Evolutionary conservation across 2,113 vertebrate species (phyloP), one percentile per base, ranked within the genome.

Genomic region (Nothocercus nigrocapillus): DNA sequence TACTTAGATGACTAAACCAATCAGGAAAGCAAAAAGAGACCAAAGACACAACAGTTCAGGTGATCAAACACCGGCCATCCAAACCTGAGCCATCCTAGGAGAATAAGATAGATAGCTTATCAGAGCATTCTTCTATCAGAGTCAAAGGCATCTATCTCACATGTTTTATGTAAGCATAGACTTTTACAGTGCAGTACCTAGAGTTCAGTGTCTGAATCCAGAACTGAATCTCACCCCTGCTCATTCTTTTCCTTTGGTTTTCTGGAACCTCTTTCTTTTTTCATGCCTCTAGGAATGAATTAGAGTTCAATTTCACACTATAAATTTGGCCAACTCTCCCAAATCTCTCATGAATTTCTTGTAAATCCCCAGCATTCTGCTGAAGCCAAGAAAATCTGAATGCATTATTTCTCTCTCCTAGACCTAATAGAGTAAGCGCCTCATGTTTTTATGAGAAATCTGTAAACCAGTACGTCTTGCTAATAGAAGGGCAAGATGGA

Each of bases 201-300:
- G 58, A 83, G 73, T 47, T 62, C 13, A 62, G 38, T 19, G 22
- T 83, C n/a, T 75, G 19, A 79, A 6, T 58, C 38, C 32, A 44
- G n/a, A 73, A 19, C 5, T 84, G 45, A 72, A 75, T 17, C 7
- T 1, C 1, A 3, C 0, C 4, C 5, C 6, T 32, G 5, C 2
- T 63, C 27, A 15, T 54, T 73, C 38, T 8, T 3, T 5, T 49
- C 22, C 21, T 49, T 24, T 24, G 2, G 1, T 27, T 51, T 87
- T 87, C 38, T 61, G 11, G 15, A 25, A 9, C 44, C 9, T 85
- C 34, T 36, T 59, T 79, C 7, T 38, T 44, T 4, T 25, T 82
- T 76, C 27, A 8, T 58, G 17, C 9, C 34, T 73, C 30, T 49
- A 82, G 18, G 84, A 90, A 91, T 15, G 6, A 9, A 7, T 30